Conservation (phyloP, 2,113 vertebrate genomes). For the Noturus placidus region DNA sequence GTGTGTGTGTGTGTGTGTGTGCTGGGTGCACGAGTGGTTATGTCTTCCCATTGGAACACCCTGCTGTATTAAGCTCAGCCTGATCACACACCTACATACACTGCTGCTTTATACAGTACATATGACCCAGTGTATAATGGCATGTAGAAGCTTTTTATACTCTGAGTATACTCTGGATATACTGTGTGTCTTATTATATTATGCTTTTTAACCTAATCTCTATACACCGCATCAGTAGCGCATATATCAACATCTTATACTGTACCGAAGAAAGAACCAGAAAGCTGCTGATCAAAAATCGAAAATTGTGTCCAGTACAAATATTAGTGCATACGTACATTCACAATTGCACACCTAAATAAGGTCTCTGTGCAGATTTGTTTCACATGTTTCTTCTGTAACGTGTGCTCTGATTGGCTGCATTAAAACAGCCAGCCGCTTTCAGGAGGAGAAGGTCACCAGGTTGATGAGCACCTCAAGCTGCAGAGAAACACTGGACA, state of each 20-base stretch:
- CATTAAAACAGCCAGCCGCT: no score
- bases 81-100: background rate
- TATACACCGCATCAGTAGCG: background rate
- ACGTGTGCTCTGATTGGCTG: no score
- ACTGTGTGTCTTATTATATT: background rate
- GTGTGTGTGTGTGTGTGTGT: background rate
- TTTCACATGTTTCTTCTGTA: no score
- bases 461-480: no score
- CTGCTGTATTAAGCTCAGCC: background rate
- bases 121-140: conserved; percentile 8
- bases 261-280: background rate
- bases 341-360: no score
- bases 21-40: background rate
- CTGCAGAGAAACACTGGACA: no score
- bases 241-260: background rate
- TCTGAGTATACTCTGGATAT: background rate
- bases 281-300: background rate
- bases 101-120: background rate
- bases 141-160: background rate
- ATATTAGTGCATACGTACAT: no score
- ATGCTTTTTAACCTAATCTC: background rate
- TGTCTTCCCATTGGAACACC: background rate
- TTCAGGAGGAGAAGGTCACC: no score
- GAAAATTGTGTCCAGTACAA: no score
- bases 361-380: no score